phyloP scores from a whole-genome alignment of 2,113 vertebrate species.

The Brachionichthys hirsutus region DNA sequence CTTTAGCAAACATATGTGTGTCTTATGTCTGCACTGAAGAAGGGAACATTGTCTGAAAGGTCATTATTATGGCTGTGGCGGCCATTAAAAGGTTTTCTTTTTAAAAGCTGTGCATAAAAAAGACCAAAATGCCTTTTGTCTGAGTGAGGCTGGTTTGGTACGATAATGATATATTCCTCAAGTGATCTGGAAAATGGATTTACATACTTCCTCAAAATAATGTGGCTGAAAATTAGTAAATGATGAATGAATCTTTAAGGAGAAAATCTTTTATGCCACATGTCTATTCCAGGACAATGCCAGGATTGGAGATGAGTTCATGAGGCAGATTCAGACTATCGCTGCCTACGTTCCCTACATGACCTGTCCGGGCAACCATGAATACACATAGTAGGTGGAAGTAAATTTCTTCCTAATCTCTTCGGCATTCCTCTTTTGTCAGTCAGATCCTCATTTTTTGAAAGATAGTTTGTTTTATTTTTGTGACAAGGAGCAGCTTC shows the following conservation, averaged over 20 bases:
- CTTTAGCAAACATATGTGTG: slow-evolving; percentile 44
- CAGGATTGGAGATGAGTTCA: slow-evolving; percentile 84
- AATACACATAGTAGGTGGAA: slow-evolving; percentile 81
- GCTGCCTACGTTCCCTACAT: slow-evolving; percentile 86
- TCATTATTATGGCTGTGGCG: slow-evolving; percentile 45
- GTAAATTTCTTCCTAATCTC: not conserved
- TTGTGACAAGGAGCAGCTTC: not conserved
- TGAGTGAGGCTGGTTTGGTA: slow-evolving; percentile 33
- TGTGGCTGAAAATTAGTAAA: slow-evolving; percentile 14
- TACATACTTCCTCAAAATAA: slow-evolving; percentile 11
- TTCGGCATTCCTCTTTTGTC: not conserved
- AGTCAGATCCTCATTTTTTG: not conserved
- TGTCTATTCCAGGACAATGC: slow-evolving; percentile 77
- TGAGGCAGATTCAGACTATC: slow-evolving; percentile 85
- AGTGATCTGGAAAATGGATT: slow-evolving; percentile 48
- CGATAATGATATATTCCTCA: slow-evolving; percentile 36
- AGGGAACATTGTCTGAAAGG: slow-evolving; percentile 30
- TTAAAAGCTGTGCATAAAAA: slow-evolving; percentile 11
- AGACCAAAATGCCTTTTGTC: slow-evolving; percentile 30
- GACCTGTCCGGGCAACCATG: slow-evolving; percentile 90
- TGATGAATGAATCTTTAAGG: slow-evolving; percentile 11
- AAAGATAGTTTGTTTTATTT: not conserved
- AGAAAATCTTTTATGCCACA: slow-evolving; percentile 15
- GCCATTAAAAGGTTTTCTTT: slow-evolving; percentile 44
- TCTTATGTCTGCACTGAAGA: slow-evolving; percentile 30